Base-by-base conservation (phyloP, 2,888 invertebrate genomes). In the Dryocosmus kuriphilus region DNA sequence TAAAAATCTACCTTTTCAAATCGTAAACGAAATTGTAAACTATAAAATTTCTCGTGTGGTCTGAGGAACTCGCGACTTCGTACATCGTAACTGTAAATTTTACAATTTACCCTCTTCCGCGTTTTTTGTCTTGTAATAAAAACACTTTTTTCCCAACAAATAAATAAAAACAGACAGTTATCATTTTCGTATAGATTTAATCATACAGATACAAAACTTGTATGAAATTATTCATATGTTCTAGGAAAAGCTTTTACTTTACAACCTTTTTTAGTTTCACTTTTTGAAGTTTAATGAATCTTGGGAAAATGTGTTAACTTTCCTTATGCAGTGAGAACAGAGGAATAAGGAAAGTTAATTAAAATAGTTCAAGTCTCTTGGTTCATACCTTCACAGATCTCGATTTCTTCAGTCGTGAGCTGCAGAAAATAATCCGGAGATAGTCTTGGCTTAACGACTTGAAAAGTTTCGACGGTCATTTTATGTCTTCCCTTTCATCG, bases 351-450 rank as follows among this genome's bases (percentile, higher is more conserved):
- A 51, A 51, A 51, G 51, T n/a, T 51, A 51, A 51, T 51, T 51
- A n/a, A 51, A 51, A 51, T n/a, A 51, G 51, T 51, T 51, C 51
- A 51, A 51, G n/a, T 51, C 8, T 51, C 51, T 51, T 51, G n/a
- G 51, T 51, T 51, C n/a, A n/a, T 22, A 51, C 51, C n/a, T 51
- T n/a, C 8, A 51, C n/a, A 51, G n/a, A n/a, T 51, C 51, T 51
- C 51, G n/a, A 51, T 51, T 51, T 51, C n/a, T 51, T n/a, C 9
- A 51, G 51, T 19, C n/a, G 51, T n/a, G 51, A 51, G 51, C 51
- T 51, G 51, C 51, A 22, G 51, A n/a, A 51, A 51, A 51, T 51
- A 51, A 51, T 51, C 51, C n/a, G n/a, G 51, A 51, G 51, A n/a
- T 51, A 51, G 51, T 51, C 51, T 51, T 51, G 9, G 51, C 51